Evolutionary conservation across 1,140 invertebrate genomes (phyloP).

Genomic region (Platorchestia sp.): DNA sequence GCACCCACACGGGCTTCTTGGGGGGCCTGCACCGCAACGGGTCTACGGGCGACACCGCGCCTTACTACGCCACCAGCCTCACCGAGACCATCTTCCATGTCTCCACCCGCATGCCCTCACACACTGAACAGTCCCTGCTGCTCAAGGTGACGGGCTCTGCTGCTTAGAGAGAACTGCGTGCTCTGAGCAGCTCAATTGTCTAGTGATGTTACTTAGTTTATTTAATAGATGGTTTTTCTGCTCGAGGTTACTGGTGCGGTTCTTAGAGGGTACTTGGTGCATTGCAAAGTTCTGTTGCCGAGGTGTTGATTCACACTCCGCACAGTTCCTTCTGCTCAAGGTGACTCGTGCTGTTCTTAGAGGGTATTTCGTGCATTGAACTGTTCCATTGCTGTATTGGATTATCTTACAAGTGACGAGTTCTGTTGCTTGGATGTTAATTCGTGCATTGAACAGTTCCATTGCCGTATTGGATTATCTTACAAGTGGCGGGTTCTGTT

Average conservation of each 20-base stretch:
- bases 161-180: background rate
- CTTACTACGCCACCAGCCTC: conserved; percentile 96
- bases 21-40: conserved; percentile 94
- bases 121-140: conserved; percentile 84
- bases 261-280: background rate
- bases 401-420: too few relatives aligned
- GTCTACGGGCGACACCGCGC: conserved; percentile 90
- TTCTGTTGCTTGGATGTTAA: too few relatives aligned
- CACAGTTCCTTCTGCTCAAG: conserved; percentile 91
- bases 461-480: too few relatives aligned
- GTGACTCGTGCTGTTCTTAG: background rate
- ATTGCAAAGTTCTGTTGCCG: background rate
- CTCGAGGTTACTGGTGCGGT: background rate
- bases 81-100: conserved; percentile 95
- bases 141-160: conserved; percentile 77
- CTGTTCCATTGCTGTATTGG: too few relatives aligned
- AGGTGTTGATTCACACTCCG: conserved; percentile 82
- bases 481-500: too few relatives aligned
- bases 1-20: conserved; percentile 94
- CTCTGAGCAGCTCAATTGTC: background rate
- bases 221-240: background rate
- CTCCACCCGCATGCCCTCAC: conserved; percentile 95
- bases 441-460: too few relatives aligned
- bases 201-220: background rate
- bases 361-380: background rate